Evolutionary conservation across 2,113 vertebrate genomes (phyloP), one percentile per base, ranked within the genome.

Genomic region (Cyprinodon brontotheroides): DNA sequence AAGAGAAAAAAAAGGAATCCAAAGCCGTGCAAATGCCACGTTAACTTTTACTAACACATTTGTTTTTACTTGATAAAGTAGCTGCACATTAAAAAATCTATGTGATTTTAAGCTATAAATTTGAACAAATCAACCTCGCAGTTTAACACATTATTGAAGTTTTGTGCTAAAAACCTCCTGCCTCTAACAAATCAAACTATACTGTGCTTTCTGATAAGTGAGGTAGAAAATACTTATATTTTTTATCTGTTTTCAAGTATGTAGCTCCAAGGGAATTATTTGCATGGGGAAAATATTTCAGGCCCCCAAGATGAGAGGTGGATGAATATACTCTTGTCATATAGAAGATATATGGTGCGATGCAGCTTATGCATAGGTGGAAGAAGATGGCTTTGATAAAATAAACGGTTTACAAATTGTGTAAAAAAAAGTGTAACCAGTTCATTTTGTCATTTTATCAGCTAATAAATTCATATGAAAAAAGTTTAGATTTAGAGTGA

Each of bases 1-100:
- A 77, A 61, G 77, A 77, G 60, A 73, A 83, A 81, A 62, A 73
- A 83, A 81, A 91, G 79, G 76, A 75, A 82, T 74, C 65, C 48
- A 29, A 67, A 81, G 63, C 39, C 72, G 62, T 64, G 72, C 59
- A 83, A 81, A 88, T 79, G 83, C 79, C 79, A 66, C 79, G 74
- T 82, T 77, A 79, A 81, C 68, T 15, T 65, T 14, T 74, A 70
- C 39, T 48, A 48, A 4, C 50, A 37, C 43, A 9, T 57, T n/a
- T 45, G 43, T 45, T 45, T 45, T 45, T 9, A 45, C 43, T 11
- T 11, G 20, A 57, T 57, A 57, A 57, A 57, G 10, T 9, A n/a
- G 0, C 1, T 9, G 50, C 17, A 20, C 50, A 2, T 57, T 57
- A 57, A 57, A 48, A 36, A 77, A 82, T 71, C 48, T 40, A 77